Percentiles rank a stretch among this genome's conserved stretches.
Conservation (phyloP, 2,797 vertebrate genomes). For the Chloroceryle inda region DNA sequence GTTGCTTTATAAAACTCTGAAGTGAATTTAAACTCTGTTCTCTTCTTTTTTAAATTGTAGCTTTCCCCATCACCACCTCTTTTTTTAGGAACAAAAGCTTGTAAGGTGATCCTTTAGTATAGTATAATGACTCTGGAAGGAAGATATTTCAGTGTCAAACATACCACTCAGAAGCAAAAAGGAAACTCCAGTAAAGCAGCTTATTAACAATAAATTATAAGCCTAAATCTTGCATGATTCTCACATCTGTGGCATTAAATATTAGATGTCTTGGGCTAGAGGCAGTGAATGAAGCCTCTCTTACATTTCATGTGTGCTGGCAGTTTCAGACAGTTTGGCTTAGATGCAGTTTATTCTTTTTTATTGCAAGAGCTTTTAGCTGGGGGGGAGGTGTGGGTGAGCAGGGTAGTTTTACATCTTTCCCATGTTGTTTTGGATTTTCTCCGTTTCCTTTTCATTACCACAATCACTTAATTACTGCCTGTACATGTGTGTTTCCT, state of each 20-base stretch:
- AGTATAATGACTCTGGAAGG: background rate
- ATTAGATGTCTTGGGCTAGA: background rate
- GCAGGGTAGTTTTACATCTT: background rate
- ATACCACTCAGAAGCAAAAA: background rate
- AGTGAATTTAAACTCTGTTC: background rate
- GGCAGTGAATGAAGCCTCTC: background rate
- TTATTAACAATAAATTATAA: background rate
- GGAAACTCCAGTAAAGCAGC: background rate
- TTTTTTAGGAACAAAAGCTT: background rate
- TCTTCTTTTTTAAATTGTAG: background rate
- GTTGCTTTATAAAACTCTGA: background rate
- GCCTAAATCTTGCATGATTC: background rate
- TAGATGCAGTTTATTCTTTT: background rate
- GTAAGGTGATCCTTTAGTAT: background rate
- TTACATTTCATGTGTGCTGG: background rate
- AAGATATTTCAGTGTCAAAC: background rate
- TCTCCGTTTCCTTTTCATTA: conserved; percentile 15
- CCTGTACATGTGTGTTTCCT: conserved; percentile 26
- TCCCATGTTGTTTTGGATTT: conserved; percentile 5
- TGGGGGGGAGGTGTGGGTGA: too few relatives aligned
- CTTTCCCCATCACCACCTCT: background rate
- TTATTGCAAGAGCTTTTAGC: background rate
- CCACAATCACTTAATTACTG: background rate
- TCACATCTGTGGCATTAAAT: background rate
- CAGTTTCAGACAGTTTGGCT: background rate